These are phyloP conservation scores for Mastigias papua DNA, from an alignment of 30 jellyfish, hydroid and myxozoan genomes.

Conservation along the genomic window DNA sequence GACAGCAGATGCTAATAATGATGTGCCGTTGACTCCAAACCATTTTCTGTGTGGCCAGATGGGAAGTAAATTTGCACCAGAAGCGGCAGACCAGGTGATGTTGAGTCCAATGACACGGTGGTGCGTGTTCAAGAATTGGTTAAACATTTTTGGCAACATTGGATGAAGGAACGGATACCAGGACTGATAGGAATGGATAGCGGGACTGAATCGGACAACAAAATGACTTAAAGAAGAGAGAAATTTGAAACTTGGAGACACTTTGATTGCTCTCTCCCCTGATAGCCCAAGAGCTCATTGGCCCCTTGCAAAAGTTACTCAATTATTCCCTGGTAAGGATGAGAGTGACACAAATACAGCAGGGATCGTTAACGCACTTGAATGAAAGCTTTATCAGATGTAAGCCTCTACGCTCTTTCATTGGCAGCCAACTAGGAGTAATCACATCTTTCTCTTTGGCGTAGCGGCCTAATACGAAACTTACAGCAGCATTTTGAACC, in stretches of 20 bases:
- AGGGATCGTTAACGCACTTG: too few species aligned
- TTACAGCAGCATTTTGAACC: slow-evolving; percentile 71
- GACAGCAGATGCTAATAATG: slow-evolving; percentile 52
- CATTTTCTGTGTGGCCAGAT: slow-evolving; percentile 65
- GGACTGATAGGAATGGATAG: slow-evolving; percentile 14
- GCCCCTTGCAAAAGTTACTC: slow-evolving; percentile 17
- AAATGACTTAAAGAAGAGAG: slow-evolving; percentile 15
- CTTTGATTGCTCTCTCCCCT: slow-evolving; percentile 8
- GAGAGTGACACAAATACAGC: too few species aligned
- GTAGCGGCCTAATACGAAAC: slow-evolving; percentile 59
- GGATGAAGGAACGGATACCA: slow-evolving; percentile 32
- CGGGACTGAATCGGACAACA: not conserved
- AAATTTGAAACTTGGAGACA: slow-evolving; percentile 11
- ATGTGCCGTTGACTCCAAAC: slow-evolving; percentile 64
- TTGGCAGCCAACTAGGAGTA: slow-evolving; percentile 2
- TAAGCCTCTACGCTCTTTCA: slow-evolving; percentile 65
- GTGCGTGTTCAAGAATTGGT: slow-evolving; percentile 21
- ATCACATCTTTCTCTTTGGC: not conserved
- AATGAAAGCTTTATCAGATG: slow-evolving; percentile 43
- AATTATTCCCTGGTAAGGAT: too few species aligned
- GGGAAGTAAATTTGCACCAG: slow-evolving; percentile 63
- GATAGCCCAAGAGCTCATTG: slow-evolving; percentile 22
- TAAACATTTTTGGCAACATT: slow-evolving; percentile 26
- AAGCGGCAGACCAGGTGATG: not conserved
- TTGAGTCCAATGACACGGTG: slow-evolving; percentile 27